Percentiles rank a stretch among this genome's conserved stretches.
phyloP scores from a whole-genome alignment of 2,888 invertebrate species.

The Mellilla xanthometata region DNA sequence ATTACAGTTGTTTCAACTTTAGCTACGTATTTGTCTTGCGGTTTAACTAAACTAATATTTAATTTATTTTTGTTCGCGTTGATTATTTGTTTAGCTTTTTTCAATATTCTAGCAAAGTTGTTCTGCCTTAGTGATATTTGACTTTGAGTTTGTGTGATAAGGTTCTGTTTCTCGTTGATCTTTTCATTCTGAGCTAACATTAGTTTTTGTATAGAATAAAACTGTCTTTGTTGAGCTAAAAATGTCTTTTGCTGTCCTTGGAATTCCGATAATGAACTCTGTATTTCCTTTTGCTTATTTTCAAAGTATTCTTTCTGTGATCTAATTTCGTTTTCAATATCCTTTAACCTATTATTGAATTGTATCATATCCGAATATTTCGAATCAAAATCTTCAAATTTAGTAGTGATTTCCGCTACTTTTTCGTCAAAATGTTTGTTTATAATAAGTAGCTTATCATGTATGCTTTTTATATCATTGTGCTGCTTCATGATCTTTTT shows the following conservation, averaged over 20 bases:
- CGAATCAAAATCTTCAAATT: slow-evolving; percentile 58
- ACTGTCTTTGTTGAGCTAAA: slow-evolving; percentile 62
- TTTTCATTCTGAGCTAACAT: slow-evolving; percentile 70
- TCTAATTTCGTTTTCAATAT: slow-evolving; percentile 45
- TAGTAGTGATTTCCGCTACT: slow-evolving; percentile 39
- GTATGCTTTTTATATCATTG: slow-evolving; percentile 58
- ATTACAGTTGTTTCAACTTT: slow-evolving; percentile 4
- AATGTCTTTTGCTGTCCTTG: slow-evolving; percentile 69
- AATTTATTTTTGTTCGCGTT: slow-evolving; percentile 39
- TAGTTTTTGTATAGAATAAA: slow-evolving; percentile 65
- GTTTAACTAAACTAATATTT: slow-evolving; percentile 7
- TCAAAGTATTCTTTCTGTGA: slow-evolving; percentile 48
- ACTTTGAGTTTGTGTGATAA: slow-evolving; percentile 65
- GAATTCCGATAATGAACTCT: slow-evolving; percentile 57
- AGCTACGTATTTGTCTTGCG: not conserved
- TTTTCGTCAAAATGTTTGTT: slow-evolving; percentile 55
- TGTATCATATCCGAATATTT: slow-evolving; percentile 56
- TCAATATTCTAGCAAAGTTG: slow-evolving; percentile 62
- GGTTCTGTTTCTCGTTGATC: slow-evolving; percentile 60
- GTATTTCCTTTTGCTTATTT: slow-evolving; percentile 52
- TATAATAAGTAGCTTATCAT: slow-evolving; percentile 46
- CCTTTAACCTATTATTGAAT: slow-evolving; percentile 49
- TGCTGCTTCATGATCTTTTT: slow-evolving; percentile 71
- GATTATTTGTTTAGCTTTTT: slow-evolving; percentile 63
- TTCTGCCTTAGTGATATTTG: slow-evolving; percentile 70